Conservation (phyloP, 2,888 invertebrate species). For the Platypus cylindrus region DNA sequence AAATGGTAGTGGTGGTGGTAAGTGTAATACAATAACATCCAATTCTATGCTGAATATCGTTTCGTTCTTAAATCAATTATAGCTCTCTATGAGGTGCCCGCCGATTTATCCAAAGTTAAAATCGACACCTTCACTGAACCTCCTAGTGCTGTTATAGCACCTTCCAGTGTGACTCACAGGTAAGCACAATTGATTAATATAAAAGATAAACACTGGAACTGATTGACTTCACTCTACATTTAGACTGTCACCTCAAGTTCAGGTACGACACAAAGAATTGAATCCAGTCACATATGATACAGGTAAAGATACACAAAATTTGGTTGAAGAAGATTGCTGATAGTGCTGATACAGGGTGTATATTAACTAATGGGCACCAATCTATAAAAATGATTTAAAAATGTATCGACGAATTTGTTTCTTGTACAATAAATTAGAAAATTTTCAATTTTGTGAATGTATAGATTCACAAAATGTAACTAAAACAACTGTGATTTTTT, state of each 20-base stretch:
- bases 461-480: no score
- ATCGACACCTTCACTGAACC: conserved; percentile 43
- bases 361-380: no score
- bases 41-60: conserved; percentile 1
- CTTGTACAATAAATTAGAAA: no score
- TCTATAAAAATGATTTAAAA: no score
- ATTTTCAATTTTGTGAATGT: no score
- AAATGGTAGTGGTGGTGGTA: conserved; percentile 36
- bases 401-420: no score
- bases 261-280: conserved; percentile 62
- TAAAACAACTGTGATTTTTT: no score
- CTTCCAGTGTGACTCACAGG: conserved; percentile 66
- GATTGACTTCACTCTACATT: background rate
- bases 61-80: conserved; percentile 26
- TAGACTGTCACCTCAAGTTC: conserved; percentile 56
- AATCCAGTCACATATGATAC: conserved; percentile 75
- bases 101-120: conserved; percentile 55
- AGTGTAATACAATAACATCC: background rate
- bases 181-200: conserved; percentile 4
- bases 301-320: conserved; percentile 81
- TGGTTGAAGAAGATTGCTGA: conserved; percentile 79
- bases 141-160: conserved; percentile 64
- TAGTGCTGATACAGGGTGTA: conserved; percentile 45
- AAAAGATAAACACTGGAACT: no score
- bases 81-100: conserved; percentile 74